Percentiles rank a stretch among this genome's conserved stretches.
Evolutionary conservation across 2,797 vertebrate species (phyloP).

Genomic region (Melanogrammus aeglefinus): DNA sequence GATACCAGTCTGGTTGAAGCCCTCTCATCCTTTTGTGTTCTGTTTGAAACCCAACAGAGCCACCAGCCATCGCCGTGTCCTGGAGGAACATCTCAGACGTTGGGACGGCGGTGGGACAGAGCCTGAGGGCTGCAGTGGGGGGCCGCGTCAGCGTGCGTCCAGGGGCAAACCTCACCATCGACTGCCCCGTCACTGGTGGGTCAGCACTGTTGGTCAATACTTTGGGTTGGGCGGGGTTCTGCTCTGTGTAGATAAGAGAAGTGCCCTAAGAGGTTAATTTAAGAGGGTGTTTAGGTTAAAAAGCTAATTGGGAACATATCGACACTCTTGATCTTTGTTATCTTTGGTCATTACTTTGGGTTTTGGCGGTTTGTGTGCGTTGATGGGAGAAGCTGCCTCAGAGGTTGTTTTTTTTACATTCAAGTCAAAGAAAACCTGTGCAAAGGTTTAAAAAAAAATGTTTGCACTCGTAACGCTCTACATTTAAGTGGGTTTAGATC

Average conservation of each 20-base stretch:
- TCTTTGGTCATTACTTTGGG: neutral
- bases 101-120: slow-evolving; percentile 35
- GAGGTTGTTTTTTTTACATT: neutral
- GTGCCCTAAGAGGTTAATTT: neutral
- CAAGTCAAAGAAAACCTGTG: neutral
- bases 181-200: slow-evolving; percentile 83
- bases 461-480: neutral
- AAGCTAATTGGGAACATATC: neutral
- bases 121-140: slow-evolving; percentile 72
- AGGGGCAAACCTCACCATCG: slow-evolving; percentile 73
- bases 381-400: neutral
- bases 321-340: neutral
- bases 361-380: neutral
- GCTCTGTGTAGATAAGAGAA: neutral
- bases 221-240: neutral
- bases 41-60: slow-evolving; percentile 65
- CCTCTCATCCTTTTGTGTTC: slow-evolving; percentile 1
- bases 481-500: neutral
- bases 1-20: neutral
- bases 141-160: slow-evolving; percentile 62
- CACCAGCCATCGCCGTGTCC: slow-evolving; percentile 73
- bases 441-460: neutral
- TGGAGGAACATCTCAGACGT: slow-evolving; percentile 69
- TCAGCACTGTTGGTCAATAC: slow-evolving; percentile 9
- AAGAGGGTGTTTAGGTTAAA: neutral